Percentiles rank a stretch among this genome's conserved stretches.
These are phyloP conservation scores for Coremacera marginata DNA, from an alignment of 2,888 invertebrate species.

Conservation along the genomic window DNA sequence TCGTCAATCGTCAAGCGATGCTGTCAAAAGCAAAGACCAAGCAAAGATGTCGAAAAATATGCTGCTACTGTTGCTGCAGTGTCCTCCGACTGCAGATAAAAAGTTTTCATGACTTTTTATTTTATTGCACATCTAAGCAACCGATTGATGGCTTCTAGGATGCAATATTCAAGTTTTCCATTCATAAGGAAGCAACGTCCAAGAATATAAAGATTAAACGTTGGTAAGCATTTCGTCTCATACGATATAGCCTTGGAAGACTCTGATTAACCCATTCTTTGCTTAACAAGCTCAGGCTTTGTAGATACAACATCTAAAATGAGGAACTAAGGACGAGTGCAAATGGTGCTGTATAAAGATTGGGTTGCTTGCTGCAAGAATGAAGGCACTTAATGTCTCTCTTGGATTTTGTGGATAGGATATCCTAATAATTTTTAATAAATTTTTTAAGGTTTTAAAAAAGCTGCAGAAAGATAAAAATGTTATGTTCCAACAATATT, in stretches of 20 bases:
- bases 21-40: slow-evolving; percentile 58
- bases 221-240: too few species aligned
- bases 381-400: too few species aligned
- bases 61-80: background rate
- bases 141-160: slow-evolving; percentile 68
- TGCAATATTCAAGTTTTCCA: slow-evolving; percentile 62
- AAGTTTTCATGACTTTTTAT: slow-evolving; percentile 65
- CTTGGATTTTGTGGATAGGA: too few species aligned
- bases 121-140: slow-evolving; percentile 66
- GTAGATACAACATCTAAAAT: background rate
- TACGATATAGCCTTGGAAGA: background rate
- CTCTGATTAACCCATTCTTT: background rate
- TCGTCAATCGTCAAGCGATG: slow-evolving; percentile 65
- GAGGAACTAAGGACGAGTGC: too few species aligned
- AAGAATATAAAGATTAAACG: slow-evolving; percentile 12
- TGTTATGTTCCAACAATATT: too few species aligned
- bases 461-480: too few species aligned
- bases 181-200: slow-evolving; percentile 40
- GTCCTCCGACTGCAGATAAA: slow-evolving; percentile 48
- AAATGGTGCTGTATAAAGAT: too few species aligned
- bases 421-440: too few species aligned
- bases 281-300: background rate
- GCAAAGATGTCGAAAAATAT: background rate
- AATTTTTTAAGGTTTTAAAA: too few species aligned
- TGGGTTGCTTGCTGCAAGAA: too few species aligned